Evolutionary conservation across 2,113 vertebrate species (phyloP).

Genomic region (Taxidea taxus): DNA sequence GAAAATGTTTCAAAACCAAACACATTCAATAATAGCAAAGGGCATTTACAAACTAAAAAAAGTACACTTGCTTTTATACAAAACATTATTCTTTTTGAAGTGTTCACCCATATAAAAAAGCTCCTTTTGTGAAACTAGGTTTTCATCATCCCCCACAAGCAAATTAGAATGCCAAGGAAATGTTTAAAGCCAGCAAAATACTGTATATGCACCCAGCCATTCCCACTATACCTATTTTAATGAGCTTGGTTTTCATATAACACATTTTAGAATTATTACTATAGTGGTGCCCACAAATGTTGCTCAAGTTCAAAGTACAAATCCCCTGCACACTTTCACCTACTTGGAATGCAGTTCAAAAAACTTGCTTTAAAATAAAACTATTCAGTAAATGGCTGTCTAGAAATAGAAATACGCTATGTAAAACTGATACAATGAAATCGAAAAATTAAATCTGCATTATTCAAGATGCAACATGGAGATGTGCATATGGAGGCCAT

Average conservation of each 20-base stretch:
- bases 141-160: slow-evolving; percentile 36
- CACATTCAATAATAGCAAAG: slow-evolving; percentile 34
- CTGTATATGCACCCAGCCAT: background rate
- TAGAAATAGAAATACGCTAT: background rate
- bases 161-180: slow-evolving; percentile 20
- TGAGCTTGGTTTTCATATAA: background rate
- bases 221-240: slow-evolving; percentile 26
- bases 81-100: slow-evolving; percentile 42
- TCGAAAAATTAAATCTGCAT: background rate
- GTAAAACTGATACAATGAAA: background rate
- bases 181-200: slow-evolving; percentile 19
- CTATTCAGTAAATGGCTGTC: background rate
- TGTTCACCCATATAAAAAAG: slow-evolving; percentile 22
- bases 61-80: slow-evolving; percentile 27
- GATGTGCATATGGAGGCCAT: background rate
- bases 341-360: background rate
- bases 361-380: slow-evolving; percentile 25
- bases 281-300: background rate
- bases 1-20: slow-evolving; percentile 37
- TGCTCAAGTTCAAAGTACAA: background rate
- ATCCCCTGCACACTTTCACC: background rate
- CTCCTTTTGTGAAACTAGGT: slow-evolving; percentile 12
- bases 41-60: slow-evolving; percentile 20
- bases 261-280: background rate
- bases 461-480: background rate